A percentile compares a stretch with the other conserved stretches of the same genome.
Conservation (phyloP, 1,140 invertebrate genomes). For the Lasioglossum baleicum region DNA sequence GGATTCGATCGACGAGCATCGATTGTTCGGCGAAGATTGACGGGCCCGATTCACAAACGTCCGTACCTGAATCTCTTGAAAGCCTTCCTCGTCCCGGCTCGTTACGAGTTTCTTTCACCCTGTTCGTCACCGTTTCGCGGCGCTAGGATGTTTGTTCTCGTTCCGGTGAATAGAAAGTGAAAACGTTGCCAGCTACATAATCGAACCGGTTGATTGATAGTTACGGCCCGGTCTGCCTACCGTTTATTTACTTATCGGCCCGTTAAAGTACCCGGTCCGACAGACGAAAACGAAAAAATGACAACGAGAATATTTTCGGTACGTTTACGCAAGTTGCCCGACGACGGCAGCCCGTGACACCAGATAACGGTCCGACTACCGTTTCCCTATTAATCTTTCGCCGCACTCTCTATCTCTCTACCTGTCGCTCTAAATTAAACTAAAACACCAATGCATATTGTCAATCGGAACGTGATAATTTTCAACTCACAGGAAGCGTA, state of each 20-base stretch:
- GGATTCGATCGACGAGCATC: too few relatives aligned
- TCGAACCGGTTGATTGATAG: slow-evolving; percentile 51
- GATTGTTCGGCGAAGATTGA: too few relatives aligned
- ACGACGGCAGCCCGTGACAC: background rate
- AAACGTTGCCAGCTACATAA: slow-evolving; percentile 38
- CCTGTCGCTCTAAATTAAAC: too few relatives aligned
- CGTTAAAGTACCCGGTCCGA: background rate
- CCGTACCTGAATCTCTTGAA: too few relatives aligned
- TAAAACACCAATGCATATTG: too few relatives aligned
- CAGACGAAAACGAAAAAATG: background rate
- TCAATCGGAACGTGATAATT: too few relatives aligned
- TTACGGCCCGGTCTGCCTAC: slow-evolving; percentile 11
- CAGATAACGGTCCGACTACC: background rate
- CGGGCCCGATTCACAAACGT: too few relatives aligned
- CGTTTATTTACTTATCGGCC: slow-evolving; percentile 38
- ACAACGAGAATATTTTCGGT: slow-evolving; percentile 23
- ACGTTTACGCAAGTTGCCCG: background rate
- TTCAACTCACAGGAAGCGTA: too few relatives aligned
- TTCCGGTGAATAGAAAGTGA: slow-evolving; percentile 39
- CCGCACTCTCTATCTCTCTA: background rate
- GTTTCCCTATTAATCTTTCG: background rate
- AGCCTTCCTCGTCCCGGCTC: background rate
- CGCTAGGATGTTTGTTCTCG: slow-evolving; percentile 24
- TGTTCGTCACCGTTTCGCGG: background rate
- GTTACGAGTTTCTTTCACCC: slow-evolving; percentile 19